phyloP scores from a whole-genome alignment of 2,888 invertebrate genomes.

The Pollenia griseotomentosa region DNA sequence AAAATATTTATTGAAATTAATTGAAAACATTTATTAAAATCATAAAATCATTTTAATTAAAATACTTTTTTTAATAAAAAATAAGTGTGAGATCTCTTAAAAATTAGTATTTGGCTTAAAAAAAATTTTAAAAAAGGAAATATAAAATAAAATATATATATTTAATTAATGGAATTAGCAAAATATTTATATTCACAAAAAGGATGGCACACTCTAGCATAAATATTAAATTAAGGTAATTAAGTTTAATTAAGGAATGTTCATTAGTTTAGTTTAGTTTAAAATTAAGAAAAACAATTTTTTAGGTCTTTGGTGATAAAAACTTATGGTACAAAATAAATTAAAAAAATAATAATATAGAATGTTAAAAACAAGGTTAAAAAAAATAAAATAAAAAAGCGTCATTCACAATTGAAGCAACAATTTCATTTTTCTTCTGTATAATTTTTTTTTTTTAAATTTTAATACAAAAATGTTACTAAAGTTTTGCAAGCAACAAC shows the following conservation, averaged over 20 bases:
- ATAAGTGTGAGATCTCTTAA: constrained; percentile 69
- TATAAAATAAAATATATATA: constrained; percentile 30
- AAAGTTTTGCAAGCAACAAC: too few species aligned
- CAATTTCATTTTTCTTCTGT: not conserved
- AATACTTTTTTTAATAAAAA: constrained; percentile 36
- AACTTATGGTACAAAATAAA: constrained; percentile 20
- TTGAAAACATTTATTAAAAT: constrained; percentile 19
- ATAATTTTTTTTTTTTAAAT: too few species aligned
- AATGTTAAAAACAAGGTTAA: not conserved
- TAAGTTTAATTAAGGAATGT: constrained; percentile 67
- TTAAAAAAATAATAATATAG: not conserved
- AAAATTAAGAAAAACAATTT: constrained; percentile 21
- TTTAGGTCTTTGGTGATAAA: constrained; percentile 46
- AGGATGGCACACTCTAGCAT: constrained; percentile 72
- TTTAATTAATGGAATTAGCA: constrained; percentile 42
- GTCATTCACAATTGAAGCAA: not conserved
- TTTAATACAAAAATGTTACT: too few species aligned
- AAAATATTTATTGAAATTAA: constrained; percentile 50
- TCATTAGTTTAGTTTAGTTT: constrained; percentile 62
- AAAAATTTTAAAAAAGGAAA: constrained; percentile 29
- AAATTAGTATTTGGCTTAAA: constrained; percentile 70
- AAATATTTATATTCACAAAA: constrained; percentile 34
- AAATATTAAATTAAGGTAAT: constrained; percentile 26
- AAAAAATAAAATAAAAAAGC: not conserved
- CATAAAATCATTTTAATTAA: constrained; percentile 10